Conservation (phyloP, 2,888 invertebrate genomes). For the Eumacrocentrus americanus region DNA sequence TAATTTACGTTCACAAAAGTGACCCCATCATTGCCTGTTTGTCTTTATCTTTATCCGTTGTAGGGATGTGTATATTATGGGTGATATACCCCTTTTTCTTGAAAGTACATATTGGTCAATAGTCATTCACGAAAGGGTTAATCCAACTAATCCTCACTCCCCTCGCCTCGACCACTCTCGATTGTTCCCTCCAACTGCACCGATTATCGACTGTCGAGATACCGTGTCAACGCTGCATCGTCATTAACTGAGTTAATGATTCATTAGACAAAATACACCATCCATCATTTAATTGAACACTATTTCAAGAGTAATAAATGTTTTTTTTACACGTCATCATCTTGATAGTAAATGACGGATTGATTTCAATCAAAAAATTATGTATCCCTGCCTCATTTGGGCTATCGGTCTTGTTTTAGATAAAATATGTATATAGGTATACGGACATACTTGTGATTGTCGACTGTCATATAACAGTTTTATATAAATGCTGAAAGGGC, state of each 20-base stretch:
- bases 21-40: too few species aligned
- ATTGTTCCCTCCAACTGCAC: slow-evolving; percentile 9
- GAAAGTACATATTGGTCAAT: slow-evolving; percentile 17
- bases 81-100: slow-evolving; percentile 13
- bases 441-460: too few species aligned
- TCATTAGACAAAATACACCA: neutral
- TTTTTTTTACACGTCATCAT: too few species aligned
- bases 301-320: too few species aligned
- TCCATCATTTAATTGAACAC: neutral
- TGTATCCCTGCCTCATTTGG: too few species aligned
- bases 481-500: too few species aligned
- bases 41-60: too few species aligned
- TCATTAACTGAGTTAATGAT: slow-evolving; percentile 12
- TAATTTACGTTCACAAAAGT: too few species aligned
- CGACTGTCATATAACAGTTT: too few species aligned
- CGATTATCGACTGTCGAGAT: slow-evolving; percentile 28
- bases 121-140: slow-evolving; percentile 25
- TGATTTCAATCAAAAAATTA: neutral
- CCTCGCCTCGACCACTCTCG: neutral
- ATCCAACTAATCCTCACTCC: slow-evolving; percentile 5
- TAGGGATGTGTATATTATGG: too few species aligned
- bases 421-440: too few species aligned
- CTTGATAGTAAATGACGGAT: neutral
- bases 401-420: too few species aligned
- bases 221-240: slow-evolving; percentile 20